Evolutionary conservation across 2,113 vertebrate genomes (phyloP).

Genomic region (Pongo abelii): DNA sequence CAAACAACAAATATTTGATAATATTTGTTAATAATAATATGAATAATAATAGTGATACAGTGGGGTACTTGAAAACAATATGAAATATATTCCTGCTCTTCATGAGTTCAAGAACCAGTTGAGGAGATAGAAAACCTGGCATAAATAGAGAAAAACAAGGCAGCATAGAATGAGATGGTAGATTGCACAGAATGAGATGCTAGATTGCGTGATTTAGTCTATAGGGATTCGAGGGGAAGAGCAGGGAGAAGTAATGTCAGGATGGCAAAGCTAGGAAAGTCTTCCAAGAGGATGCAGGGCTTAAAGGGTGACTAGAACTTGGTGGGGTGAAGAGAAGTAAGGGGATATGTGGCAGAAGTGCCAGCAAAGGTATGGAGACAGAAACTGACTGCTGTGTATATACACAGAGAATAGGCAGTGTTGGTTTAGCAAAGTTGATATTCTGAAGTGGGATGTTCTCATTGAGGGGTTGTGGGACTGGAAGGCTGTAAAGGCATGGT

Average conservation of each 20-base stretch:
- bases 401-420: no score
- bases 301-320: not conserved
- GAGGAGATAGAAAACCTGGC: not conserved
- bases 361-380: not conserved
- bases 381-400: not conserved
- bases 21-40: no score
- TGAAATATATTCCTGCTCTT: not conserved
- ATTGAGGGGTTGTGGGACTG: not conserved
- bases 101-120: conserved; percentile 12
- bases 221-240: not conserved
- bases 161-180: not conserved
- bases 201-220: not conserved
- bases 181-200: not conserved
- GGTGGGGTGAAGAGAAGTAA: not conserved
- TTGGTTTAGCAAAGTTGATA: not conserved
- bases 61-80: conserved; percentile 19
- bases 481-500: not conserved
- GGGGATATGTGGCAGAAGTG: not conserved
- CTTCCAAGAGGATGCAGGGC: not conserved
- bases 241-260: not conserved
- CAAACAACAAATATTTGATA: not conserved
- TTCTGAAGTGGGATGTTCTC: not conserved
- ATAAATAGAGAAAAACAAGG: not conserved
- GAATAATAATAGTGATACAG: not conserved
- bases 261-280: not conserved